These are phyloP conservation scores for Drosophila neotestacea DNA, from an alignment of 2,888 invertebrate species.

Conservation along the genomic window DNA sequence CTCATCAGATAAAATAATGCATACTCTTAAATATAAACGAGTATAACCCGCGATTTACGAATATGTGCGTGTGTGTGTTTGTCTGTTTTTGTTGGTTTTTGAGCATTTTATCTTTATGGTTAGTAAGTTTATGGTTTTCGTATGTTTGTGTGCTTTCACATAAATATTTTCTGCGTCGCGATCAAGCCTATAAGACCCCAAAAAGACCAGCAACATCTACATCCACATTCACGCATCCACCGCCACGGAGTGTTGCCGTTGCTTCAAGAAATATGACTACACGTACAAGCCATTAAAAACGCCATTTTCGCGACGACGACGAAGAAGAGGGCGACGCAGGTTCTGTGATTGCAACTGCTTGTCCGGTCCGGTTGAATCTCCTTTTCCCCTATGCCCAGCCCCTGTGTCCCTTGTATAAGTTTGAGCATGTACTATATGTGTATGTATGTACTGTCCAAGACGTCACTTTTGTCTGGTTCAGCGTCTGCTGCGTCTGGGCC, in stretches of 20 bases:
- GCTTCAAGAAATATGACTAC: slow-evolving; percentile 75
- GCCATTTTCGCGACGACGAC: slow-evolving; percentile 61
- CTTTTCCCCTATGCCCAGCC: neutral
- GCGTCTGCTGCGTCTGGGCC: slow-evolving; percentile 66
- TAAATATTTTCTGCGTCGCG: slow-evolving; percentile 64
- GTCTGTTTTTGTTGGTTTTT: slow-evolving; percentile 35
- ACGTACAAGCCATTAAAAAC: slow-evolving; percentile 79
- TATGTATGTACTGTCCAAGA: slow-evolving; percentile 32
- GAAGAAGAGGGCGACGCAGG: slow-evolving; percentile 37
- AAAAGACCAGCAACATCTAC: slow-evolving; percentile 32
- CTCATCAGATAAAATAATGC: slow-evolving; percentile 66
- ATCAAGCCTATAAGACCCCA: slow-evolving; percentile 51
- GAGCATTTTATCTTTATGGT: slow-evolving; percentile 76
- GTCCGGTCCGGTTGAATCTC: slow-evolving; percentile 37
- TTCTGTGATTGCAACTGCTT: slow-evolving; percentile 69
- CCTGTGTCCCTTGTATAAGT: slow-evolving; percentile 3
- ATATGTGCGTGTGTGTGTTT: slow-evolving; percentile 30
- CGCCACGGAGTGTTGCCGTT: slow-evolving; percentile 47
- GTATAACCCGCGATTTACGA: slow-evolving; percentile 11
- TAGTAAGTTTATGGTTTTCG: slow-evolving; percentile 78
- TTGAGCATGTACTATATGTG: neutral
- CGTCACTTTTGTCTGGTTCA: slow-evolving; percentile 73
- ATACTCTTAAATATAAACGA: slow-evolving; percentile 20
- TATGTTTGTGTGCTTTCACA: slow-evolving; percentile 74
- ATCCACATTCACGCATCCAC: slow-evolving; percentile 23